These are phyloP conservation scores for Drosophila hydei DNA, from an alignment of 1,140 invertebrate genomes.

Conservation along the genomic window DNA sequence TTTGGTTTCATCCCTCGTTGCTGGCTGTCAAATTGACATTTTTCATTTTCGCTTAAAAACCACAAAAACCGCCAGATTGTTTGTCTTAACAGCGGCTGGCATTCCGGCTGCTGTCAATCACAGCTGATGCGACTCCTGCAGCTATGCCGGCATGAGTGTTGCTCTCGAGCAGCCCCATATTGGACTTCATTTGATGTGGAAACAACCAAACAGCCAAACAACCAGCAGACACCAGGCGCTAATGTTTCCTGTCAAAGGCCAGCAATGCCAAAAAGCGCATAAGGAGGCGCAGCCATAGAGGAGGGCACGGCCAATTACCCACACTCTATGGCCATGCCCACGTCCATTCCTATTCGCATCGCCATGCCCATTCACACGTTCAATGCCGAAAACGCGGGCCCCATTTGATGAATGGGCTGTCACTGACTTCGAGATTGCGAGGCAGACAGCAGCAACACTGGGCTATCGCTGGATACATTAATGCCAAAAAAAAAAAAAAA, in stretches of 20 bases:
- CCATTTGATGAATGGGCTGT: constrained; percentile 75
- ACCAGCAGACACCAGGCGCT: constrained; percentile 49
- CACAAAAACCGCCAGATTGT: constrained; percentile 68
- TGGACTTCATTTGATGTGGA: constrained; percentile 63
- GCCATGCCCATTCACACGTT: constrained; percentile 51
- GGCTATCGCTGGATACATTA: too few species aligned
- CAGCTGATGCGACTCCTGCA: constrained; percentile 24
- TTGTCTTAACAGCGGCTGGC: constrained; percentile 66
- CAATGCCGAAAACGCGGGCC: constrained; percentile 36
- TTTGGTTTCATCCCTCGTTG: constrained; percentile 33
- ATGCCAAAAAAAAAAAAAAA: neutral
- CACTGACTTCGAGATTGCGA: constrained; percentile 17
- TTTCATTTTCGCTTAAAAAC: constrained; percentile 66
- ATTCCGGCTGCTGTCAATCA: constrained; percentile 68
- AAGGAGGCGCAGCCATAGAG: constrained; percentile 5
- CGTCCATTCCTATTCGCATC: neutral
- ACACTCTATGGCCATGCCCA: constrained; percentile 5
- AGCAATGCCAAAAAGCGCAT: constrained; percentile 7
- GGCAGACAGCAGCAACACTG: too few species aligned
- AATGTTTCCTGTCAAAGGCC: constrained; percentile 62
- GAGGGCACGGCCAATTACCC: constrained; percentile 59
- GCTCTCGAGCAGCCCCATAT: constrained; percentile 44
- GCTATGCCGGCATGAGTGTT: constrained; percentile 1
- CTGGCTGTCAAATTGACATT: constrained; percentile 69
- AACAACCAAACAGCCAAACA: constrained; percentile 8